Evolutionary conservation across 2,113 vertebrate genomes (phyloP).

Genomic region (Sinocyclocheilus rhinocerous): DNA sequence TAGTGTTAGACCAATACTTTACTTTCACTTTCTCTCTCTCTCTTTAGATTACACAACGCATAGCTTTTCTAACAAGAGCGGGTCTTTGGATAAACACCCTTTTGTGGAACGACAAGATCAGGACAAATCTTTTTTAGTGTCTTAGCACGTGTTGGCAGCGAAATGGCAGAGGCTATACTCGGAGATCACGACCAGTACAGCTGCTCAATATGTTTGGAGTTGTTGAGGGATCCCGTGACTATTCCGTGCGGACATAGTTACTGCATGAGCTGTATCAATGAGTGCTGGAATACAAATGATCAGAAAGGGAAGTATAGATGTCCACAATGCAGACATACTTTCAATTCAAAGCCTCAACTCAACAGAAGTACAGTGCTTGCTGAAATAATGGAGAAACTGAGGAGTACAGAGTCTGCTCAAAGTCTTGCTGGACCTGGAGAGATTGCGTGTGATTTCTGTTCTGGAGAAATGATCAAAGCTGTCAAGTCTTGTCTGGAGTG

Average conservation of each 20-base stretch:
- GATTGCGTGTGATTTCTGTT: slow-evolving; percentile 47
- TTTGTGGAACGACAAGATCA: not conserved
- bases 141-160: not conserved
- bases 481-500: slow-evolving; percentile 53
- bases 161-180: slow-evolving; percentile 18
- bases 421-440: slow-evolving; percentile 8
- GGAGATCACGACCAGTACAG: slow-evolving; percentile 41
- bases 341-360: slow-evolving; percentile 20
- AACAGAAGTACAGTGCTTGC: slow-evolving; percentile 52
- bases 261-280: slow-evolving; percentile 48
- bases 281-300: slow-evolving; percentile 22
- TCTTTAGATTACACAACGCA: not conserved
- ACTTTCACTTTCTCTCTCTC: slow-evolving; percentile 48
- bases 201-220: slow-evolving; percentile 51
- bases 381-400: slow-evolving; percentile 45
- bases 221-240: slow-evolving; percentile 52
- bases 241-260: slow-evolving; percentile 57
- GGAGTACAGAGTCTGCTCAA: not conserved
- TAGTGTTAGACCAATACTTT: not conserved
- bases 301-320: not conserved
- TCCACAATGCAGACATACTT: slow-evolving; percentile 50
- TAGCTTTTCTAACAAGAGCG: not conserved
- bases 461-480: slow-evolving; percentile 18
- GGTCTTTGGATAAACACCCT: not conserved
- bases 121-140: not conserved